Evolutionary conservation across 2,797 vertebrate genomes (phyloP).

Genomic region (Xenops minutus): DNA sequence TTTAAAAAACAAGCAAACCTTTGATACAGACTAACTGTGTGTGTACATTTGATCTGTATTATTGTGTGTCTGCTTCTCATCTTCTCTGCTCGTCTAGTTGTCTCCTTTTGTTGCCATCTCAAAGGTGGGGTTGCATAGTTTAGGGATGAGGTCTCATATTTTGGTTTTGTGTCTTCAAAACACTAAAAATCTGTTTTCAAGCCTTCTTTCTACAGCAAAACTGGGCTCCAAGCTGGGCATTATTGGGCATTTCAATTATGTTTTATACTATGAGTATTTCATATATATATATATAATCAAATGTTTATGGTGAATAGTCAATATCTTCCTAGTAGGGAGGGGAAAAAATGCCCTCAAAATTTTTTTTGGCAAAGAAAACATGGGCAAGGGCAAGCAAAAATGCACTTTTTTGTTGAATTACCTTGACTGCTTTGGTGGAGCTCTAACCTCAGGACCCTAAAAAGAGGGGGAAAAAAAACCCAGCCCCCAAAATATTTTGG

Average conservation of each 20-base stretch:
- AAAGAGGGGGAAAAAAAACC: neutral
- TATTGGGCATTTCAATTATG: neutral
- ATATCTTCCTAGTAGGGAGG: neutral
- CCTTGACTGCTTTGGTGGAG: neutral
- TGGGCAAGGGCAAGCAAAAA: neutral
- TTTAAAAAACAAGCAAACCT: neutral
- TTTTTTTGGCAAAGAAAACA: neutral
- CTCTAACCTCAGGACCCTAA: neutral
- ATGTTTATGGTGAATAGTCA: neutral
- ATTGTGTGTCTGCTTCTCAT: neutral
- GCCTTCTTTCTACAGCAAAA: neutral
- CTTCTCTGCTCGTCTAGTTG: neutral
- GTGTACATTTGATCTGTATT: neutral
- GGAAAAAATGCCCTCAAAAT: neutral
- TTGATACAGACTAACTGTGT: neutral
- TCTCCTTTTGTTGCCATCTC: neutral
- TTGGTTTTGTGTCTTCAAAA: neutral
- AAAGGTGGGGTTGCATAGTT: neutral
- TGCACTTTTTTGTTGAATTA: neutral
- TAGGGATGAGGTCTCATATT: neutral
- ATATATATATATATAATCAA: neutral
- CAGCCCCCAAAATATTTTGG: neutral
- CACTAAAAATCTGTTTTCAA: neutral
- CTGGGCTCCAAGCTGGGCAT: neutral
- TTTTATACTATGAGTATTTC: neutral